Percentiles rank a stretch among this genome's conserved stretches.
Conservation (phyloP, 2,113 vertebrate genomes). For the Carlito syrichta region DNA sequence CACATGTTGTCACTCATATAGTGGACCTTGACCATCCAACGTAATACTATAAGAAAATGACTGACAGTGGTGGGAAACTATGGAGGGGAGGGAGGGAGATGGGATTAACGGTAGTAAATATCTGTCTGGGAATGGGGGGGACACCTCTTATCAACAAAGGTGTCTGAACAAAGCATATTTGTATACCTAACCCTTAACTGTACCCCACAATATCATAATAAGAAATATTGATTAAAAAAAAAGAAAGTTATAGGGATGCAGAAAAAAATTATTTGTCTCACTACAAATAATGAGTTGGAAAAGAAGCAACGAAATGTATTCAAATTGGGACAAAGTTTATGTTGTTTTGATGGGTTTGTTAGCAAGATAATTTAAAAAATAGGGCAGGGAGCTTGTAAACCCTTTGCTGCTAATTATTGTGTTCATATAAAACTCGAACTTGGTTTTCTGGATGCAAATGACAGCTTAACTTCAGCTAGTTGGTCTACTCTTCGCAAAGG, state of each 20-base stretch:
- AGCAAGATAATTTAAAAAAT: conserved; percentile 10
- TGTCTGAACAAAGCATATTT: too few species aligned
- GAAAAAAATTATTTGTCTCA: neutral
- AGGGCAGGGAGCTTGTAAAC: neutral
- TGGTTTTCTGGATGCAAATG: neutral
- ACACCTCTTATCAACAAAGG: too few species aligned
- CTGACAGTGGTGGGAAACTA: too few species aligned
- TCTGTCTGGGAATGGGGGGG: too few species aligned
- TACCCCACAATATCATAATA: too few species aligned
- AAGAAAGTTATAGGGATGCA: neutral
- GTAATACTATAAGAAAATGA: too few species aligned
- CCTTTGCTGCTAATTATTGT: neutral
- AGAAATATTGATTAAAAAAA: too few species aligned
- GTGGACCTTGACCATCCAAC: too few species aligned
- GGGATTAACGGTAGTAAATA: too few species aligned
- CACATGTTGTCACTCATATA: too few species aligned
- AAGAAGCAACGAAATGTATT: neutral
- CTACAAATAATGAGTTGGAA: neutral
- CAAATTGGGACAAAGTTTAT: neutral
- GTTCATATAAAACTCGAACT: neutral
- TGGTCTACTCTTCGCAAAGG: neutral
- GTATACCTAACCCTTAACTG: too few species aligned
- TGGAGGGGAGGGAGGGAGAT: too few species aligned
- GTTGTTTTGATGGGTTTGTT: neutral
- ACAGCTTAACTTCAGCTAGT: neutral